Evolutionary conservation across 1,140 invertebrate species (phyloP), one percentile per base, ranked within the genome.

Genomic region (Helicoverpa armigera): DNA sequence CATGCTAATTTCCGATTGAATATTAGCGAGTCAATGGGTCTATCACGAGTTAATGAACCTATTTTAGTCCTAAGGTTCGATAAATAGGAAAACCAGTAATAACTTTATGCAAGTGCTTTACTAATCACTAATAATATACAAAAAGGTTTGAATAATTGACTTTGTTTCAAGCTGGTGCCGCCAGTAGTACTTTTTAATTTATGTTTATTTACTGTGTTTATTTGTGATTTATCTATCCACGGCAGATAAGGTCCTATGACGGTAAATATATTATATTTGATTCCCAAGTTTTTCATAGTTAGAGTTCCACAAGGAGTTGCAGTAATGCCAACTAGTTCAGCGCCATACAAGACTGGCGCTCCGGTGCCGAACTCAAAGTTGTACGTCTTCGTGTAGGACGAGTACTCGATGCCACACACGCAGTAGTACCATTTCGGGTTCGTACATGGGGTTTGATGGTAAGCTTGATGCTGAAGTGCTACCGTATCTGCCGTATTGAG

Each of bases 351-450:
- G n/a, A 92, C 85, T 0, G 90, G 90, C 0, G 83, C 89, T 35
- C 90, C 92, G 74, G 87, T 87, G 5, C 90, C 90, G 79, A 94
- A 91, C 29, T 85, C 67, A n/a, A 80, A 60, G 10, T 82, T 82
- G 72, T 88, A 86, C 3, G 84, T 88, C 61, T 61, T 81, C n/a
- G 51, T 63, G 5, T 76, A 56, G 29, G 72, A 56, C 10, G 80
- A 74, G 23, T 86, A 83, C 83, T 93, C 90, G 35, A 87, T 83
- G 58, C 90, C 91, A 82, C 91, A 94, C 65, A 92, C 78, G 67
- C 90, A 92, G 69, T 92, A 91, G 74, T 90, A 88, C 90, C 90
- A 94, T 73, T 87, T 90, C 3, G 90, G 87, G 84, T 92, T 91
- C 12, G 78, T 56, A 65, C 92, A 94, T 2, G 89, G 82, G 18